Evolutionary conservation across 37 sponge, comb jelly and placozoan genomes (phyloP).

Genomic region (Halisarca cf. caerulea): DNA sequence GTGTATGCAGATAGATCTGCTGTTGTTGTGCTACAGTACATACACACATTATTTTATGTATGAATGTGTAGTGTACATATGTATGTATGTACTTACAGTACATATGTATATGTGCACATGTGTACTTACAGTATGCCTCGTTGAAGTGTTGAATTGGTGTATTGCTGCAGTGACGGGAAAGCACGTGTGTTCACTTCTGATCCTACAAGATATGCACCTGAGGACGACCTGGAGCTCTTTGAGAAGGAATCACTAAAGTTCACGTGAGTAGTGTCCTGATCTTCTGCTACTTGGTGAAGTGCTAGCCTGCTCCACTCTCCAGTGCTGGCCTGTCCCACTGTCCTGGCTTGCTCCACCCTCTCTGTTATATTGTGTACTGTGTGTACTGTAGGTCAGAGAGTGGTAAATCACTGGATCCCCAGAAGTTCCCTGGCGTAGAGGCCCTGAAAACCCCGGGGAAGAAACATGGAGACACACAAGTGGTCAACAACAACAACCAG

Average conservation of each 20-base stretch:
- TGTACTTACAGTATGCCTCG: neutral
- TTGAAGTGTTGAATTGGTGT: neutral
- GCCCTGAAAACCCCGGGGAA: conserved; percentile 26
- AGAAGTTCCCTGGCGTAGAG: conserved; percentile 10
- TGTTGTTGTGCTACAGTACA: neutral
- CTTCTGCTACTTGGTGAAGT: neutral
- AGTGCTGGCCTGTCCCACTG: too few relatives aligned
- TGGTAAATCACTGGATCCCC: conserved; percentile 4
- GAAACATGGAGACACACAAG: conserved; percentile 61
- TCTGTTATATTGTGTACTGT: too few relatives aligned
- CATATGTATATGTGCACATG: conserved; percentile 7
- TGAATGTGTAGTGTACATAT: neutral
- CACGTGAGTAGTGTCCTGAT: conserved; percentile 40
- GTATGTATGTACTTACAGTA: neutral
- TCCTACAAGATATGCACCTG: conserved; percentile 41
- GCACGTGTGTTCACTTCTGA: conserved; percentile 65
- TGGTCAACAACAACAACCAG: conserved; percentile 56
- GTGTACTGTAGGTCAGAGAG: neutral
- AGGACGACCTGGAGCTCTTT: conserved; percentile 31
- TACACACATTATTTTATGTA: neutral
- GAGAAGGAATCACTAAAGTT: conserved; percentile 65
- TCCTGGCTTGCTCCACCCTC: too few relatives aligned
- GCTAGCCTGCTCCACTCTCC: too few relatives aligned
- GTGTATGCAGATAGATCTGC: neutral
- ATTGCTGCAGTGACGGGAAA: conserved; percentile 41